Evolutionary conservation across 2,797 vertebrate genomes (phyloP).

Genomic region (Myotis vivesi): DNA sequence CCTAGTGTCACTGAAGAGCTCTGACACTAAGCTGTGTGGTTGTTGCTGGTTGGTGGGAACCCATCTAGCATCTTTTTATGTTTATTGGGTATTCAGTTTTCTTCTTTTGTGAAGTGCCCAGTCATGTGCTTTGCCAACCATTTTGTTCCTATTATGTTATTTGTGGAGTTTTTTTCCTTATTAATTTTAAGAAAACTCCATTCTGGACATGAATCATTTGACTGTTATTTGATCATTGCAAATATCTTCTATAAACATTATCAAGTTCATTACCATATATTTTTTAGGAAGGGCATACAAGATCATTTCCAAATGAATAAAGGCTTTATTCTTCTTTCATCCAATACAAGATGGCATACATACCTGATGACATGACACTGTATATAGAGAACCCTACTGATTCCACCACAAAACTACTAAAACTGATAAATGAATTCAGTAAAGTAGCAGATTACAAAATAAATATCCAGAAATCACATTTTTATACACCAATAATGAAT

Average conservation of each 20-base stretch:
- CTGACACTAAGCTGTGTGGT: no score
- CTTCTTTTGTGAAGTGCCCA: background rate
- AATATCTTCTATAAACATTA: background rate
- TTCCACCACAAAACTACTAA: background rate
- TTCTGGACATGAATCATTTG: background rate
- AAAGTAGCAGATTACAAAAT: background rate
- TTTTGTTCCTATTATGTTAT: background rate
- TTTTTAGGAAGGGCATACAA: background rate
- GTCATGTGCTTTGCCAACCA: background rate
- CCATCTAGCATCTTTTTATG: background rate
- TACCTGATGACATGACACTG: background rate
- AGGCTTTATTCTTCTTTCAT: constrained; percentile 6
- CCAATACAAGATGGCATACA: background rate
- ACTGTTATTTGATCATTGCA: background rate
- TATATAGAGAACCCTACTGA: background rate
- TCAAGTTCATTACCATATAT: background rate
- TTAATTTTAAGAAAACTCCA: background rate
- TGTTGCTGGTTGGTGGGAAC: no score
- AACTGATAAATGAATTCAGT: background rate
- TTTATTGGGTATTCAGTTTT: background rate
- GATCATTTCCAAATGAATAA: background rate
- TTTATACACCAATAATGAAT: background rate
- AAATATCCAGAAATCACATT: background rate
- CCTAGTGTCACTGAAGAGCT: no score
- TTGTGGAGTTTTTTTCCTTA: background rate